Percentiles rank a stretch among this genome's conserved stretches.
phyloP scores from a whole-genome alignment of 1,140 invertebrate genomes.

The Pteromalus puparum region DNA sequence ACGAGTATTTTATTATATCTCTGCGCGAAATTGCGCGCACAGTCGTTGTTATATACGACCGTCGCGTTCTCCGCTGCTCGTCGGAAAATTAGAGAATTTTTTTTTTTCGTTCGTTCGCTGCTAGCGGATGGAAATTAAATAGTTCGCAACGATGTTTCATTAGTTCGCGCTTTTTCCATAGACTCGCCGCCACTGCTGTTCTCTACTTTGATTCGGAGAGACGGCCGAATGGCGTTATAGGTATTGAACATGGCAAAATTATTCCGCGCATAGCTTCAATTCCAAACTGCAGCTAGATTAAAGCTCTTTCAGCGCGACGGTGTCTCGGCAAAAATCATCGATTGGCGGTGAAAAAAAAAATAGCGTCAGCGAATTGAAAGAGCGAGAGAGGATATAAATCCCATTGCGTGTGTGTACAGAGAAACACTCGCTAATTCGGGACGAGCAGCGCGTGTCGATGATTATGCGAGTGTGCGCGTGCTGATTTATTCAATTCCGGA shows the following conservation, averaged over 20 bases:
- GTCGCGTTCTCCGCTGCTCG: neutral
- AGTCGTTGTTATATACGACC: neutral
- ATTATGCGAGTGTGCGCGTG: constrained; percentile 58
- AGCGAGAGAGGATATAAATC: neutral
- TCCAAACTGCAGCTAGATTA: no score
- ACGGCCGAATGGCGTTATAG: no score
- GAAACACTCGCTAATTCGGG: constrained; percentile 60
- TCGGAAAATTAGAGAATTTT: neutral
- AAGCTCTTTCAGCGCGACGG: no score
- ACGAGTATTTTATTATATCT: neutral
- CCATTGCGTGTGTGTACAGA: neutral
- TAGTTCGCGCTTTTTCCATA: neutral
- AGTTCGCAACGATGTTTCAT: neutral
- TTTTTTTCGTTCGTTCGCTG: neutral
- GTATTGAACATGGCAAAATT: neutral
- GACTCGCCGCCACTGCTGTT: neutral
- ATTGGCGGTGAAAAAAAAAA: neutral
- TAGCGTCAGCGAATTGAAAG: neutral
- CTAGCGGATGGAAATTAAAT: neutral
- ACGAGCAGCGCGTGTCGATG: constrained; percentile 60
- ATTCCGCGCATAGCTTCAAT: neutral
- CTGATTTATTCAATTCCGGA: constrained; percentile 35
- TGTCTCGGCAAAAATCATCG: no score
- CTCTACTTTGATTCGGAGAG: no score
- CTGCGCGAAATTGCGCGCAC: neutral